These are phyloP conservation scores for Furcifer pardalis DNA, from an alignment of 2,797 vertebrate genomes.

Conservation along the genomic window DNA sequence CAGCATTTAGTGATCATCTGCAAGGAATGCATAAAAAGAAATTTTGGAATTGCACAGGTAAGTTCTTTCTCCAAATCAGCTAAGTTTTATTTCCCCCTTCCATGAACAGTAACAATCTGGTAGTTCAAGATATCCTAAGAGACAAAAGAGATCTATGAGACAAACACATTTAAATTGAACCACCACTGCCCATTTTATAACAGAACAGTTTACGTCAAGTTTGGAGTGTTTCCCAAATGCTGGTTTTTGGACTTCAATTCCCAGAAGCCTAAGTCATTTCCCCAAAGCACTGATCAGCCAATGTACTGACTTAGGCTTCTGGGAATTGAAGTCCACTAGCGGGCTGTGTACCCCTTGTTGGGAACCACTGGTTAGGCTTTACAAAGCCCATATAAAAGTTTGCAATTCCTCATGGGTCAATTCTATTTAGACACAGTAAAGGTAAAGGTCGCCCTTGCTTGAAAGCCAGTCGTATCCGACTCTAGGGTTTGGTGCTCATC, in stretches of 20 bases:
- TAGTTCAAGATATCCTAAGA: conserved; percentile 1
- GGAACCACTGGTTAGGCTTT: too few species aligned
- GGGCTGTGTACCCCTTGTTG: too few species aligned
- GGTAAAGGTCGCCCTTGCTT: too few species aligned
- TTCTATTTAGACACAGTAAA: too few species aligned
- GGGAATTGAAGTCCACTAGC: too few species aligned
- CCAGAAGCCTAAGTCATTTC: too few species aligned
- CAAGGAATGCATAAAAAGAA: conserved; percentile 30
- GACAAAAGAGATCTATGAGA: conserved; percentile 6
- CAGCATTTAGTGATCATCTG: neutral
- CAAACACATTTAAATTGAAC: neutral
- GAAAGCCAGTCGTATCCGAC: too few species aligned
- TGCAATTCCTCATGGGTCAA: neutral
- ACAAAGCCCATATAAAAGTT: neutral
- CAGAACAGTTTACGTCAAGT: neutral
- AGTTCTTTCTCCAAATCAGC: conserved; percentile 14
- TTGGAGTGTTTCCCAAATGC: too few species aligned
- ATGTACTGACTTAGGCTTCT: too few species aligned
- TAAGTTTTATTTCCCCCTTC: conserved; percentile 26
- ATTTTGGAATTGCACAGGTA: conserved; percentile 13
- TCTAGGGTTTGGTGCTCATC: too few species aligned
- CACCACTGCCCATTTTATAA: neutral
- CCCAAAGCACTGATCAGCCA: too few species aligned
- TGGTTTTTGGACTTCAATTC: too few species aligned
- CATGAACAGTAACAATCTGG: neutral